phyloP scores from a whole-genome alignment of 2,113 vertebrate species.

The Beaufortia kweichowensis region DNA sequence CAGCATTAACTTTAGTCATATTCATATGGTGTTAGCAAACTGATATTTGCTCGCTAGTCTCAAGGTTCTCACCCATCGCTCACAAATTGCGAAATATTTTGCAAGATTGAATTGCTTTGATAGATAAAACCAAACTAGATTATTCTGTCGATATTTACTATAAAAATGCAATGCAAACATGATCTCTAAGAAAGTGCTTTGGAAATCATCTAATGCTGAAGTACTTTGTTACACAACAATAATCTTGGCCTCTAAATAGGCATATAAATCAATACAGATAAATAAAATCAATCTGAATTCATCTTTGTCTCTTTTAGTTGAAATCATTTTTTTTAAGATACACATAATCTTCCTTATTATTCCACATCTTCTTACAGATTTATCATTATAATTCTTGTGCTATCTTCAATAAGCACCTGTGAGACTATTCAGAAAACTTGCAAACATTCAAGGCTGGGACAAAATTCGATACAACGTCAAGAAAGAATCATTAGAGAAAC shows the following conservation, averaged over 20 bases:
- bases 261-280: constrained; percentile 56
- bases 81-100: neutral
- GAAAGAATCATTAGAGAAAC: constrained; percentile 47
- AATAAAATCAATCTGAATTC: constrained; percentile 62
- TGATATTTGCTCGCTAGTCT: neutral
- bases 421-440: constrained; percentile 57
- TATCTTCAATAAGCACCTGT: constrained; percentile 51
- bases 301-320: constrained; percentile 70
- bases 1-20: no score
- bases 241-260: constrained; percentile 64
- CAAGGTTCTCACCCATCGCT: neutral
- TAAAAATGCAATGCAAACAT: constrained; percentile 34
- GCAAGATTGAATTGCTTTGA: neutral
- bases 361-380: constrained; percentile 62
- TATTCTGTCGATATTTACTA: neutral
- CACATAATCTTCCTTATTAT: constrained; percentile 69
- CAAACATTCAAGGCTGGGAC: constrained; percentile 63
- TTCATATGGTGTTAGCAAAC: neutral
- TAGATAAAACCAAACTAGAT: neutral
- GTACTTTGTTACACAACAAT: constrained; percentile 52
- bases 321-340: constrained; percentile 68
- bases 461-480: constrained; percentile 47
- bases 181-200: neutral
- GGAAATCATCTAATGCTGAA: neutral
- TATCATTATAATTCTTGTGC: constrained; percentile 64